Percentiles rank a stretch among this genome's conserved stretches.
These are phyloP conservation scores for Etia nguti DNA, from an alignment of 2,113 vertebrate genomes.

Conservation along the genomic window DNA sequence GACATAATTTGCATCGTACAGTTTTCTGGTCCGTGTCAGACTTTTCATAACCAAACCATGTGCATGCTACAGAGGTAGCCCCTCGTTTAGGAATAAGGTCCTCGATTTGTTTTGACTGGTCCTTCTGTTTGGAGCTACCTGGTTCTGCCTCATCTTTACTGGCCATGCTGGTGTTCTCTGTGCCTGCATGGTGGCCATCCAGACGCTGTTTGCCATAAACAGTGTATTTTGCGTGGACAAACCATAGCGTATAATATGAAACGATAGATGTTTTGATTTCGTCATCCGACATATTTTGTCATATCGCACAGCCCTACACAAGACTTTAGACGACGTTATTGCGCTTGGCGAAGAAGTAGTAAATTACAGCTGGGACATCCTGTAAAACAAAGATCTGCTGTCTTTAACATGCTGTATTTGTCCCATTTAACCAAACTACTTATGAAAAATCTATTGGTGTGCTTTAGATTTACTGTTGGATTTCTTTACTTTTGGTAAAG, in stretches of 20 bases:
- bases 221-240: neutral
- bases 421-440: neutral
- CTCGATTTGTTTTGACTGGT: neutral
- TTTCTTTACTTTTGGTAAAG: neutral
- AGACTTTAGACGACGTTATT: neutral
- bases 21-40: neutral
- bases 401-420: neutral
- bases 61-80: accelerated
- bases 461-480: neutral
- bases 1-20: neutral
- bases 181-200: neutral
- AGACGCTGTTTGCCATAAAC: neutral
- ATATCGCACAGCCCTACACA: neutral
- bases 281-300: neutral
- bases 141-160: neutral
- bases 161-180: neutral
- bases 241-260: neutral
- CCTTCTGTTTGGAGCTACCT: neutral
- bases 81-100: neutral
- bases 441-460: neutral
- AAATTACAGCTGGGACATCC: neutral
- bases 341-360: neutral
- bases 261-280: neutral
- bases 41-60: neutral
- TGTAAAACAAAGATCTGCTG: neutral